Evolutionary conservation across 2,797 vertebrate genomes (phyloP), one percentile per base, ranked within the genome.

Genomic region (Sitta carolinensis): DNA sequence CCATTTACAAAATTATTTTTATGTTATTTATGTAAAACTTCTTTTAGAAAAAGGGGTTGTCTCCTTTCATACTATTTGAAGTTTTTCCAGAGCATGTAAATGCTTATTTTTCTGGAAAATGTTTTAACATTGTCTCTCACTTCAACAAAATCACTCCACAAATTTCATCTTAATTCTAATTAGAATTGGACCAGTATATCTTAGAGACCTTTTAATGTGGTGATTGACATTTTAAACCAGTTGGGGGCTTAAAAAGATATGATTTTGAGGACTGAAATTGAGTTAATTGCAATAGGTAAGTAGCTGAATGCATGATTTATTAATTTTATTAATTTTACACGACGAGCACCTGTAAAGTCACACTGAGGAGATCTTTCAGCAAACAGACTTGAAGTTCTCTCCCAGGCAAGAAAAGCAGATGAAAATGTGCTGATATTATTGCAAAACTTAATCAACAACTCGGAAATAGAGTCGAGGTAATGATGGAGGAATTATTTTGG

Each of bases 261-360:
- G 0, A 27, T 27, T 87, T 89, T 68, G 64, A 89, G 76, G 66
- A 40, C 54, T 66, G 43, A 87, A 92, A 80, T 57, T 5, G 66
- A 89, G 45, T 54, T 91, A 93, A 82, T 83, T 95, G 89, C 68
- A 42, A 17, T 77, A 84, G 40, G 40, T 58, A 90, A 82, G 69
- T 36, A 83, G 57, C 25, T 63, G 61, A 89, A 87, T 69, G 55
- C 6, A 20, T 30, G 75, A 87, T 82, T 76, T 84, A 69, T 70
- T 79, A 9, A 90, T 70, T 84, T 74, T 70, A 64, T 75, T 69
- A 55, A 58, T 91, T 83, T 92, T 72, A 30, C 26, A 43, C 67
- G 63, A 81, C 10, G 30, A 84, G 32, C 58, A 62, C 25, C 78
- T 84, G 52, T 40, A 48, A 89, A 96, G 30, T 76, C 51, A 26